Evolutionary conservation across 2,888 invertebrate genomes (phyloP), one percentile per base, ranked within the genome.

Genomic region (Phyto melanocephala): DNA sequence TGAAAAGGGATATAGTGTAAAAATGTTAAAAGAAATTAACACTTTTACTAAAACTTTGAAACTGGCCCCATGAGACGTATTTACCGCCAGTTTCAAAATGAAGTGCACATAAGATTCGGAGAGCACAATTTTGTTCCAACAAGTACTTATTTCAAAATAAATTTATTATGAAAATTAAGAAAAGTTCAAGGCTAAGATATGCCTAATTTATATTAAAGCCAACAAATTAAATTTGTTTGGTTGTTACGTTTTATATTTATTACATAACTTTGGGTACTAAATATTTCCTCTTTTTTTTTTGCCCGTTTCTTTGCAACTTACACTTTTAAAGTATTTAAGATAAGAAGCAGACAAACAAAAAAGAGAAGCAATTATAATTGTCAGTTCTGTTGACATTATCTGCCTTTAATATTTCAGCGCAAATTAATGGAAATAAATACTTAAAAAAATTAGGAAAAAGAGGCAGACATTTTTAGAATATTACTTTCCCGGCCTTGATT

Each of bases 331-430:
- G n/a, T 28, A 28, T 28, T 6, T 28, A 28, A 28, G 3, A 28
- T 28, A 5, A 28, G 6, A 28, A 28, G 28, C 4, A 28, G 4
- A 11, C 4, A 20, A 20, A 20, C 20, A 7, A 15, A 42, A 3
- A 15, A 42, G 42, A 15, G 15, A 47, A 28, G 28, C 10, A 20
- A 47, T 35, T 20, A 50, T 22, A 50, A 65, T 50, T 35, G 15
- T 47, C 47, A 20, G n/a, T 10, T 50, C 8, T 17, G 35, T 65
- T 65, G 65, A 65, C 50, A 65, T 50, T 50, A 50, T 65, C 65
- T 22, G 8, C 65, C 33, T 13, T n/a, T 22, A 17, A 17, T n/a
- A 65, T 20, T 47, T 47, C 20, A 47, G 35, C 20, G 1, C 2
- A 20, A 28, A 33, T 2, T n/a, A 15, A 13, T n/a, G 3, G 15